Conservation (phyloP, 2,113 vertebrate species). For the Butastur rufipennis region DNA sequence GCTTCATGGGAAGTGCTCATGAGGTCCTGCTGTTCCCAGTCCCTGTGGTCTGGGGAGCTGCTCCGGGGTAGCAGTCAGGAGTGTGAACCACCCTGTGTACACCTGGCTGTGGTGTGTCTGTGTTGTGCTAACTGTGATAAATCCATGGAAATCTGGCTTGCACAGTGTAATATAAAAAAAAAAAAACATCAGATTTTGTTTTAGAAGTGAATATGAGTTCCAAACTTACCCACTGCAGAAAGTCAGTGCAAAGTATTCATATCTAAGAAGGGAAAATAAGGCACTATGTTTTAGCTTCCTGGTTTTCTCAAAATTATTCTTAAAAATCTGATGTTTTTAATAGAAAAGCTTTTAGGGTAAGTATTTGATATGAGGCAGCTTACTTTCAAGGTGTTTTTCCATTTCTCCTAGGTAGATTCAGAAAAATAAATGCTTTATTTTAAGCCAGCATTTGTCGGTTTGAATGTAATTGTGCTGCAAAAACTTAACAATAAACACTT, state of each 20-base stretch:
- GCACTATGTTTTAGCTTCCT: background rate
- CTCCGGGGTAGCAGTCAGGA: background rate
- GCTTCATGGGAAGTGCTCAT: rapidly evolving
- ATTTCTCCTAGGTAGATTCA: background rate
- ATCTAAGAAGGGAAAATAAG: background rate
- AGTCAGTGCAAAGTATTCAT: background rate
- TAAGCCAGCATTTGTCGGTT: conserved; percentile 4
- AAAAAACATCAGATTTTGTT: background rate
- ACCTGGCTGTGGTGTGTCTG: rapidly evolving
- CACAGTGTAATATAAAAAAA: background rate
- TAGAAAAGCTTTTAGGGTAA: background rate
- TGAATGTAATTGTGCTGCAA: conserved; percentile 40
- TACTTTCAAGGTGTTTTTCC: conserved; percentile 17
- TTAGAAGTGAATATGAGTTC: conserved; percentile 40
- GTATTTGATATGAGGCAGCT: background rate
- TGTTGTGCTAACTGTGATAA: background rate
- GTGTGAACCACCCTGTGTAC: background rate
- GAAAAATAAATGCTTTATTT: background rate
- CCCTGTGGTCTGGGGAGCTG: background rate
- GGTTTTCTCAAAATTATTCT: background rate
- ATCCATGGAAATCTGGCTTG: background rate
- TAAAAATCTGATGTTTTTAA: background rate
- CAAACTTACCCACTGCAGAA: background rate
- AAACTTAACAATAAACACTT: conserved; percentile 51
- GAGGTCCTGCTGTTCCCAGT: background rate